Evolutionary conservation across 2,888 invertebrate genomes (phyloP), one percentile per base, ranked within the genome.

Genomic region (Cheilosia scutellata): DNA sequence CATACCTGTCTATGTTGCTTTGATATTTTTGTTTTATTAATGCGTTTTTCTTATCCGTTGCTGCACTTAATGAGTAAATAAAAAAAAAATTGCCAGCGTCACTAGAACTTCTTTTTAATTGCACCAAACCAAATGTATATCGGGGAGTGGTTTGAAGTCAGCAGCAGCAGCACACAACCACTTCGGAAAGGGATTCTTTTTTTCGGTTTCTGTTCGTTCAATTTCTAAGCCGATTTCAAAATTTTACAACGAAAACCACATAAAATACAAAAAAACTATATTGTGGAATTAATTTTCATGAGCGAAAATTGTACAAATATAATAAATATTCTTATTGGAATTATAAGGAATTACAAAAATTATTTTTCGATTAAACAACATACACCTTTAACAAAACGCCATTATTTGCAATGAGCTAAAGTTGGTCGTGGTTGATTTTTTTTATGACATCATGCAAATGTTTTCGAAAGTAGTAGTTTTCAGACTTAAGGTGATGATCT

Each of bases 31-130:
- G 51, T 37, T 63, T n/a, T 29, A 27, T 3, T 37, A 11, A 40
- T 42, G 42, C 47, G 16, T 20, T 29, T 62, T 25, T 51, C 62
- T 31, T 49, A 13, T 25, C 11, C 42, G 71, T 25, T 33, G 29
- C 16, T 63, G 71, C 63, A 65, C 33, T 58, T 70, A 29, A 53
- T 70, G 62, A 33, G 57, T 63, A 44, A 53, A 76, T 49, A 47
- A 57, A 75, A 60, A 31, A 65, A 58, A 75, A 51, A 51, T 68
- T 82, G 82, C 65, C 71, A 71, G 66, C 82, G 82, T 82, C 82
- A 82, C 65, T 53, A 37, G 49, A 68, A 57, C 57, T 76, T 71
- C 63, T 75, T 70, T 27, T 37, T 25, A 13, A 42, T 53, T 74
- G 13, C 44, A 20, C 53, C 27, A 62, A 53, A 16, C 7, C 16